Conservation (phyloP, 2,113 vertebrate genomes). For the Rattus rattus region DNA sequence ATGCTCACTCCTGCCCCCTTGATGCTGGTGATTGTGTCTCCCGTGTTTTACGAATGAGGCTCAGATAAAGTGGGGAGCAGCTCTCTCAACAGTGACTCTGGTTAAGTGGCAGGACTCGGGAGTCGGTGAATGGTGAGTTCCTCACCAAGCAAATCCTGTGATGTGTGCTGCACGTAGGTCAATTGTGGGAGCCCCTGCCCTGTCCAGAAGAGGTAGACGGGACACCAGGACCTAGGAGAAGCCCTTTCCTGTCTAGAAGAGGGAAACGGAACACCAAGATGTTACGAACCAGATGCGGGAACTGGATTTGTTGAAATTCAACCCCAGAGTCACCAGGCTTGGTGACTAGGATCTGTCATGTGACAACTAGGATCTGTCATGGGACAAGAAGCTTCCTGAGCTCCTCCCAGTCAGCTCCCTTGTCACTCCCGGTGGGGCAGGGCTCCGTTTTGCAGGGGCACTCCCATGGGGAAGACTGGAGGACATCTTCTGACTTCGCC, state of each 20-base stretch:
- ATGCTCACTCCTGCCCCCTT: not conserved
- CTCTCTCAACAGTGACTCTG: not conserved
- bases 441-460: not conserved
- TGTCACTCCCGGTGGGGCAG: no score
- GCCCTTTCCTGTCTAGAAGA: not conserved
- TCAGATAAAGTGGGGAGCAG: not conserved
- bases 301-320: not conserved
- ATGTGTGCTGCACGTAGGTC: not conserved
- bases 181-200: not conserved
- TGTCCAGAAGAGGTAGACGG: not conserved
- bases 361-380: not conserved
- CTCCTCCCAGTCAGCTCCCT: not conserved
- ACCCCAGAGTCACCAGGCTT: not conserved
- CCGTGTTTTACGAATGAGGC: not conserved
- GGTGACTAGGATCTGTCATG: no score
- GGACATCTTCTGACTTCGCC: not conserved
- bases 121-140: not conserved
- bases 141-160: not conserved
- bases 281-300: not conserved
- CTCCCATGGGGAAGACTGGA: not conserved
- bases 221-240: not conserved
- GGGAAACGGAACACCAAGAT: no score
- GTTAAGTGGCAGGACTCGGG: not conserved
- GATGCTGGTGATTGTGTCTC: not conserved
- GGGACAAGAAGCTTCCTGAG: not conserved